Conservation (phyloP, 2,113 vertebrate species). For the Mus pahari region DNA sequence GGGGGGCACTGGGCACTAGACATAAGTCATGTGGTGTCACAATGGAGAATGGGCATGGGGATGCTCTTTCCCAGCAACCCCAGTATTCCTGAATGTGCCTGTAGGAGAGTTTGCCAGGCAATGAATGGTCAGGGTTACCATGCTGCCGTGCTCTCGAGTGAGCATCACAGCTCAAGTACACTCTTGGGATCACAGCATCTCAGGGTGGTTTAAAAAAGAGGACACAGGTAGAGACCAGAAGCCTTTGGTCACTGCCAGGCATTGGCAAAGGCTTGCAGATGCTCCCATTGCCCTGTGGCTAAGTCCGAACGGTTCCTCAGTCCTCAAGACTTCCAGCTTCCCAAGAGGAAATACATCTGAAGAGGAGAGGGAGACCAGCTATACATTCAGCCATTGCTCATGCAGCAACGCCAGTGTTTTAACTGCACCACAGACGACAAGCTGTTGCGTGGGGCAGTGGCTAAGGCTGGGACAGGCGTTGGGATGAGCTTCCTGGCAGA, state of each 20-base stretch:
- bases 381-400: not conserved
- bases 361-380: not conserved
- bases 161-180: not conserved
- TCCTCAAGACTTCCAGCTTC: not conserved
- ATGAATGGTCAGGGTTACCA: fast-evolving
- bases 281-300: not conserved
- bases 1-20: not conserved
- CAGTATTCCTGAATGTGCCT: no score
- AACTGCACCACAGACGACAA: not conserved
- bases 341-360: not conserved
- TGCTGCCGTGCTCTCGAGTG: fast-evolving
- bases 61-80: not conserved
- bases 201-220: not conserved
- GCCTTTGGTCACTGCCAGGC: not conserved
- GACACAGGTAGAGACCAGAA: not conserved
- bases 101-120: not conserved
- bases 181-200: not conserved
- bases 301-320: not conserved
- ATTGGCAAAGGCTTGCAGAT: not conserved
- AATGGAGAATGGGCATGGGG: not conserved
- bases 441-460: not conserved
- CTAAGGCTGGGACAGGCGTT: not conserved
- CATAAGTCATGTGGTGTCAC: not conserved
- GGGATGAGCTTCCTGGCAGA: slow-evolving; percentile 43
- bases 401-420: not conserved